Evolutionary conservation across 2,113 vertebrate species (phyloP).

Genomic region (Hylia prasina): DNA sequence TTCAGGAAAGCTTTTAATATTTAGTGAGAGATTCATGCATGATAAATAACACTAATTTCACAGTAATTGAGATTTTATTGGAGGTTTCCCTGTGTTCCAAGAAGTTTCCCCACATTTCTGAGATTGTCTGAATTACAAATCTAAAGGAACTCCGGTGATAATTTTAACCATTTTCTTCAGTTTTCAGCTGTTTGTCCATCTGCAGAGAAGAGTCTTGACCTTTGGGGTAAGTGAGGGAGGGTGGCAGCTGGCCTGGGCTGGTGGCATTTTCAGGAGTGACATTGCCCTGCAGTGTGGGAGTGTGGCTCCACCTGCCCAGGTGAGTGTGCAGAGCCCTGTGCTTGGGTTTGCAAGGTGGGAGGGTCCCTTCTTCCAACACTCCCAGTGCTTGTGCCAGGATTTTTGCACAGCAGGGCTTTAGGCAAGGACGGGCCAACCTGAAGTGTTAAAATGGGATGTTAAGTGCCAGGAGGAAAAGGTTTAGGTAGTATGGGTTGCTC

Average conservation of each 20-base stretch:
- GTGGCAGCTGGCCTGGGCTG: background rate
- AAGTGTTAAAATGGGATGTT: fast-evolving
- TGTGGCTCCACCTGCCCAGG: background rate
- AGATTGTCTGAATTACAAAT: background rate
- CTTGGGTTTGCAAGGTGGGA: background rate
- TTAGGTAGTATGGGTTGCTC: background rate
- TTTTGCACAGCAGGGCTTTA: background rate
- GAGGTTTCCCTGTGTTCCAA: background rate
- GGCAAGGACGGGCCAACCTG: background rate
- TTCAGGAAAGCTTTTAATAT: background rate
- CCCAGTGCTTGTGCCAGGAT: background rate
- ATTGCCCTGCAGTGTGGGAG: background rate
- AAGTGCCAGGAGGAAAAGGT: background rate
- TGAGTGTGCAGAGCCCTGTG: background rate
- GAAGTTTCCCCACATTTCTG: background rate
- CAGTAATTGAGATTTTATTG: background rate
- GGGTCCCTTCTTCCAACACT: background rate
- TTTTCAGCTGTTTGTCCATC: background rate
- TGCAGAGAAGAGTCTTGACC: background rate
- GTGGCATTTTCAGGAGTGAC: fast-evolving
- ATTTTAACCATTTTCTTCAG: background rate
- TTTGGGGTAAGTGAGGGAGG: background rate
- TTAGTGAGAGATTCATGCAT: background rate
- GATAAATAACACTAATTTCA: background rate
- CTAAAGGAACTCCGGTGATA: too few relatives aligned